Evolutionary conservation across 2,113 vertebrate genomes (phyloP).

Genomic region (Nothocercus julius): DNA sequence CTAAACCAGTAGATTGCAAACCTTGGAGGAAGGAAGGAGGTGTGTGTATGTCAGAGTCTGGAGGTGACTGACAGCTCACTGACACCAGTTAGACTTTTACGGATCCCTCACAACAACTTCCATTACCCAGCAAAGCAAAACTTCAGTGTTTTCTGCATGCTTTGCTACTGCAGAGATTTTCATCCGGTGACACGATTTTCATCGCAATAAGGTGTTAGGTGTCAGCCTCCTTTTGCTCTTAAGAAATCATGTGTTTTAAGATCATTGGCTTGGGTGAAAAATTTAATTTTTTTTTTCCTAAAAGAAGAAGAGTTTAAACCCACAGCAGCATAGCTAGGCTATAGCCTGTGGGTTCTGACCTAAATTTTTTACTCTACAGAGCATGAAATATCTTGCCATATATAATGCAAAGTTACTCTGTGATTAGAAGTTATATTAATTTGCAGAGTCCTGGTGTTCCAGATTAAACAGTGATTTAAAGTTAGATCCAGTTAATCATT

Average conservation of each 20-base stretch:
- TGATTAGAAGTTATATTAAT: neutral
- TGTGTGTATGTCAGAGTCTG: neutral
- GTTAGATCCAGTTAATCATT: neutral
- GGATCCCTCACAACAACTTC: neutral
- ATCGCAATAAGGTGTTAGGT: neutral
- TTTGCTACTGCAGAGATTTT: neutral
- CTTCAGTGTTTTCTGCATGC: neutral
- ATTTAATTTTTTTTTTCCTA: constrained; percentile 45
- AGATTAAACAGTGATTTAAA: neutral
- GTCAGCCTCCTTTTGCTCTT: neutral
- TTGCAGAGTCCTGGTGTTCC: neutral
- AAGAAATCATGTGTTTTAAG: constrained; percentile 28
- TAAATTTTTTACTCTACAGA: constrained; percentile 53
- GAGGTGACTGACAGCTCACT: neutral
- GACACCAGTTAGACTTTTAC: neutral
- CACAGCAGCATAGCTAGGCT: constrained; percentile 7
- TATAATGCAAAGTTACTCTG: neutral
- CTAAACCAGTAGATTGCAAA: neutral
- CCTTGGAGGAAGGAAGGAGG: neutral
- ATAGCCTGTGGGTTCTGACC: constrained; percentile 38
- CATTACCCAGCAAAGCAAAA: neutral
- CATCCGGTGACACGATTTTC: neutral
- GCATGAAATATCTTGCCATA: constrained; percentile 36
- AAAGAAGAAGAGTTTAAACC: constrained; percentile 19
- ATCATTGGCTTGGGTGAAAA: constrained; percentile 29